phyloP scores from a whole-genome alignment of 1,140 invertebrate genomes.

The Fopius arisanus region DNA sequence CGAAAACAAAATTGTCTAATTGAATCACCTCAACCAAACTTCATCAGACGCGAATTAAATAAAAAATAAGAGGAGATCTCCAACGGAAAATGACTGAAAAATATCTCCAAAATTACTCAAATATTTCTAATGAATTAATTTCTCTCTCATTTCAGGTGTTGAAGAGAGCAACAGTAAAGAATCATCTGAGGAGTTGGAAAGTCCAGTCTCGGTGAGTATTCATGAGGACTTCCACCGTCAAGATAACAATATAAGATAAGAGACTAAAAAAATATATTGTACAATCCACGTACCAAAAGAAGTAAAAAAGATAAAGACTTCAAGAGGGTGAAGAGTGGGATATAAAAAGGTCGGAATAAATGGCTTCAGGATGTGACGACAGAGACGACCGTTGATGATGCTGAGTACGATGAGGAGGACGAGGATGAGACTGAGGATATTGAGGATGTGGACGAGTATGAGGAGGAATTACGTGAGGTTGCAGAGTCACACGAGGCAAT shows the following conservation, averaged over 20 bases:
- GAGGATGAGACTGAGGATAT: conserved; percentile 39
- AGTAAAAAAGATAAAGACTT: not conserved
- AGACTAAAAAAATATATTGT: not conserved
- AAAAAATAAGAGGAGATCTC: too few species aligned
- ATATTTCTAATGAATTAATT: not conserved
- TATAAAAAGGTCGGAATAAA: not conserved
- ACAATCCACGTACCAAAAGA: not conserved
- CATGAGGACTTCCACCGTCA: not conserved
- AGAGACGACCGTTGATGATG: conserved; percentile 14
- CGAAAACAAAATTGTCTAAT: too few species aligned
- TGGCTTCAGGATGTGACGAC: conserved; percentile 18
- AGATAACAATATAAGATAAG: not conserved
- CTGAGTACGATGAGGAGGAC: conserved; percentile 31
- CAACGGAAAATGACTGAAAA: too few species aligned
- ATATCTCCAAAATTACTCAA: not conserved
- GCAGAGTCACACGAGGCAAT: conserved; percentile 54
- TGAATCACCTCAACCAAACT: too few species aligned
- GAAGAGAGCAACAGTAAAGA: not conserved
- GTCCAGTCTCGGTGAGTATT: conserved; percentile 15
- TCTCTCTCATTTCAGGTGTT: conserved; percentile 20
- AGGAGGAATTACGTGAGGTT: conserved; percentile 52
- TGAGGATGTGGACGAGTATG: conserved; percentile 49
- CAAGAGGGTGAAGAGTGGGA: not conserved
- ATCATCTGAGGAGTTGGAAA: not conserved
- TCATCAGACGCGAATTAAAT: too few species aligned